Percentiles rank a stretch among this genome's conserved stretches.
Conservation (phyloP, 2,113 vertebrate genomes). For the Malurus elegans region DNA sequence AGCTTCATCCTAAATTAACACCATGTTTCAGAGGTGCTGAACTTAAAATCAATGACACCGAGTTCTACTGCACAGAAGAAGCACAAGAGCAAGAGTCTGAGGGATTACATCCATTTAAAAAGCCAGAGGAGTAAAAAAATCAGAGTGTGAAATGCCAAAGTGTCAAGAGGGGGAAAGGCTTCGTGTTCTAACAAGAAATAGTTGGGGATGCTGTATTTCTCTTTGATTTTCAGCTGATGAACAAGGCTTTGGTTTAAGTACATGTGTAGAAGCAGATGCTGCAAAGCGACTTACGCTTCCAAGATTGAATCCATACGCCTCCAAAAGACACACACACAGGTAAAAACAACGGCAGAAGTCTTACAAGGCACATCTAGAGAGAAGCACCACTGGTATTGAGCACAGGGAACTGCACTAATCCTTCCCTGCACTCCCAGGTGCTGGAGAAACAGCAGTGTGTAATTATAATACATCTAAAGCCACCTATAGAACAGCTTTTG, state of each 20-base stretch:
- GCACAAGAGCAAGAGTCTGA: neutral
- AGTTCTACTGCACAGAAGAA: neutral
- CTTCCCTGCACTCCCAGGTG: neutral
- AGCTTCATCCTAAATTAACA: neutral
- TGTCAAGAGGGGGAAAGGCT: neutral
- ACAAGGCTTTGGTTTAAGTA: neutral
- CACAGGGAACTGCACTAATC: neutral
- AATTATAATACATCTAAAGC: neutral
- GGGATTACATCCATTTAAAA: neutral
- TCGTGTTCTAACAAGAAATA: no score
- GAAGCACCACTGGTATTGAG: rapidly evolving
- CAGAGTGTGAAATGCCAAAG: neutral
- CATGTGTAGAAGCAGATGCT: neutral
- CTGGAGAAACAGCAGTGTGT: neutral
- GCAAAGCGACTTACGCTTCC: neutral
- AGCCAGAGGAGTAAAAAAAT: neutral
- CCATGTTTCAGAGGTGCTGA: neutral
- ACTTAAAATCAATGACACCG: neutral
- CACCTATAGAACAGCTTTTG: neutral
- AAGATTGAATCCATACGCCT: rapidly evolving
- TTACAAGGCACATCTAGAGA: neutral
- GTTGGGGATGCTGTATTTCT: neutral
- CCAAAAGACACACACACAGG: neutral
- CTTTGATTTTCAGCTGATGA: neutral
- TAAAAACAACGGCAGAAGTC: neutral